Evolutionary conservation across 2,888 invertebrate species (phyloP).

Genomic region (Rhodophaea formosa): DNA sequence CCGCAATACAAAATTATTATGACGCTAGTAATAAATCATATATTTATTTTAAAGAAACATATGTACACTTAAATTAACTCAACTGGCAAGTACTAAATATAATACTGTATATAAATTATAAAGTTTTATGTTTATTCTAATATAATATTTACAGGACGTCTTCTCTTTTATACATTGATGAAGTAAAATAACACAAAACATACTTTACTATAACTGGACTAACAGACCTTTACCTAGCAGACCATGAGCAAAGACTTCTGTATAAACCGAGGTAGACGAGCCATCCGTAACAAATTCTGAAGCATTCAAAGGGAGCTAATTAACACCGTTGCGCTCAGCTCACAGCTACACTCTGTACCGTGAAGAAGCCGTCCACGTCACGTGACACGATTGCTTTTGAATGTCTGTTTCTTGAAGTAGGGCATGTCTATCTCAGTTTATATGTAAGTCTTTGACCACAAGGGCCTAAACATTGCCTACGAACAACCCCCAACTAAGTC

Average conservation of each 20-base stretch:
- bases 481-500: slow-evolving; percentile 6
- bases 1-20: slow-evolving; percentile 42
- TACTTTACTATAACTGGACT: slow-evolving; percentile 6
- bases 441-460: too few species aligned
- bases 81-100: slow-evolving; percentile 74
- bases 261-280: too few species aligned
- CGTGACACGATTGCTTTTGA: too few species aligned
- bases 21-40: slow-evolving; percentile 45
- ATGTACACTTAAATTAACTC: slow-evolving; percentile 61
- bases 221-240: neutral
- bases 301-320: too few species aligned
- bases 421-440: too few species aligned
- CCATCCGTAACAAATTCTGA: too few species aligned
- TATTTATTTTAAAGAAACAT: slow-evolving; percentile 36
- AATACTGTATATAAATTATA: slow-evolving; percentile 76
- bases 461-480: slow-evolving; percentile 4
- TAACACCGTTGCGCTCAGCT: too few species aligned
- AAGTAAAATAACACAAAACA: slow-evolving; percentile 19
- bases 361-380: too few species aligned
- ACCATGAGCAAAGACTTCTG: too few species aligned
- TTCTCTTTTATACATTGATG: slow-evolving; percentile 24
- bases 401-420: too few species aligned
- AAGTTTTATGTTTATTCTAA: slow-evolving; percentile 46
- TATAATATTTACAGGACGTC: slow-evolving; percentile 40
- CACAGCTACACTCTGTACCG: too few species aligned